Conservation (phyloP, 2,888 invertebrate species). For the Phoenoteleia sp. region DNA sequence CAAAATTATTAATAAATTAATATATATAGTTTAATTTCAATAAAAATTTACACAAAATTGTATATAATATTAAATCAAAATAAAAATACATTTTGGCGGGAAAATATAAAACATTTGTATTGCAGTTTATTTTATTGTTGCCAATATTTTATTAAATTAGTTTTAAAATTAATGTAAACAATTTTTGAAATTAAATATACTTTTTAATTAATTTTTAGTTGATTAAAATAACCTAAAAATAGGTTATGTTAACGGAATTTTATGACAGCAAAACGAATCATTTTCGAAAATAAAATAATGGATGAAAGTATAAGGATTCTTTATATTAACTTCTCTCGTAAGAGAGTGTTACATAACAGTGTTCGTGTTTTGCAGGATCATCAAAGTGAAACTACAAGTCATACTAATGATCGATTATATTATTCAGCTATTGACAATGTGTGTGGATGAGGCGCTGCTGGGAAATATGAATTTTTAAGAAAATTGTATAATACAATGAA, state of each 20-base stretch:
- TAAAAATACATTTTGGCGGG: no score
- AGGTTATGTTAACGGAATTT: slow-evolving; percentile 53
- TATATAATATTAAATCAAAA: no score
- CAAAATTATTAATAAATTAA: no score
- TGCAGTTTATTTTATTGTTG: no score
- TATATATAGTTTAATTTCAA: no score
- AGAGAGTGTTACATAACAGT: slow-evolving; percentile 34
- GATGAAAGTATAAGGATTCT: slow-evolving; percentile 30
- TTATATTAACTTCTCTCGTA: slow-evolving; percentile 32
- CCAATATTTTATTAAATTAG: no score
- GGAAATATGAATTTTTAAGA: slow-evolving; percentile 18
- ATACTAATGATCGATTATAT: slow-evolving; percentile 67
- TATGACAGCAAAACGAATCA: slow-evolving; percentile 14
- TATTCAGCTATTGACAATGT: slow-evolving; percentile 55
- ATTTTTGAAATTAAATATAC: no score
- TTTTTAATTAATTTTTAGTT: no score
- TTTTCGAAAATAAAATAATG: slow-evolving; percentile 41
- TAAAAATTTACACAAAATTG: no score
- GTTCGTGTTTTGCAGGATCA: slow-evolving; percentile 58
- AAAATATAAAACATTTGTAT: no score
- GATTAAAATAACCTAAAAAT: slow-evolving; percentile 22
- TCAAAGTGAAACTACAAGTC: slow-evolving; percentile 60
- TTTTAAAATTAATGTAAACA: no score
- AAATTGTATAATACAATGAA: slow-evolving; percentile 27
- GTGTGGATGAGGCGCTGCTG: slow-evolving; percentile 8